Evolutionary conservation across 2,113 vertebrate species (phyloP).

Genomic region (Coracopsis vasa): DNA sequence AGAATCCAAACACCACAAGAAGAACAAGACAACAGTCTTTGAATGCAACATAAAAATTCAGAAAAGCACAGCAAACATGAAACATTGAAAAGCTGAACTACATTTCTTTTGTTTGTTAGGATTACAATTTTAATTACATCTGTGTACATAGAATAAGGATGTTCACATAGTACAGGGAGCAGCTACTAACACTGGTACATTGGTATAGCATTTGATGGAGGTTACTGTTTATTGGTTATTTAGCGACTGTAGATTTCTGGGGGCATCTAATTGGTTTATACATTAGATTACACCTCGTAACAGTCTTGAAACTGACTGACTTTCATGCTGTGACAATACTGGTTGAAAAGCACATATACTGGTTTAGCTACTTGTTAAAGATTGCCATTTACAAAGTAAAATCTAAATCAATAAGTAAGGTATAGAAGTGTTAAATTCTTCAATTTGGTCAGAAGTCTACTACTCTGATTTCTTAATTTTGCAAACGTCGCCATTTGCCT

Average conservation of each 20-base stretch:
- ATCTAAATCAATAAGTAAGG: slow-evolving; percentile 75
- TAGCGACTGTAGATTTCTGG: slow-evolving; percentile 80
- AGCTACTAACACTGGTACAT: slow-evolving; percentile 94
- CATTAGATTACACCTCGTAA: slow-evolving; percentile 89
- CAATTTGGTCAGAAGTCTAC: slow-evolving; percentile 78
- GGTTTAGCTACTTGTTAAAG: slow-evolving; percentile 77
- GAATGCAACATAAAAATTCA: slow-evolving; percentile 84
- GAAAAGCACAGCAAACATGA: slow-evolving; percentile 93
- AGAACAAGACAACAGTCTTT: slow-evolving; percentile 87
- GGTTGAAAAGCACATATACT: slow-evolving; percentile 77
- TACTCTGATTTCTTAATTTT: slow-evolving; percentile 65
- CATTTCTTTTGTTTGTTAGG: slow-evolving; percentile 88
- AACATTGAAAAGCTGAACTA: slow-evolving; percentile 94
- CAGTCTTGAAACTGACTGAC: slow-evolving; percentile 85
- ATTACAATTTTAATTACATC: slow-evolving; percentile 99
- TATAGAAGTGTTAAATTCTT: slow-evolving; percentile 65
- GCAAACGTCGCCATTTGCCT: slow-evolving; percentile 61
- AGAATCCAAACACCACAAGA: slow-evolving; percentile 89
- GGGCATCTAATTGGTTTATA: slow-evolving; percentile 83
- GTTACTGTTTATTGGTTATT: slow-evolving; percentile 85
- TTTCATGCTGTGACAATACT: slow-evolving; percentile 78
- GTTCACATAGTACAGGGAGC: slow-evolving; percentile 94
- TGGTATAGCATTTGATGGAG: slow-evolving; percentile 89
- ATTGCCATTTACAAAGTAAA: slow-evolving; percentile 71
- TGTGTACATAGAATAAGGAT: slow-evolving; percentile 95